Percentiles rank a stretch among this genome's conserved stretches.
These are phyloP conservation scores for Aphidius gifuensis DNA, from an alignment of 1,140 invertebrate genomes.

Conservation along the genomic window DNA sequence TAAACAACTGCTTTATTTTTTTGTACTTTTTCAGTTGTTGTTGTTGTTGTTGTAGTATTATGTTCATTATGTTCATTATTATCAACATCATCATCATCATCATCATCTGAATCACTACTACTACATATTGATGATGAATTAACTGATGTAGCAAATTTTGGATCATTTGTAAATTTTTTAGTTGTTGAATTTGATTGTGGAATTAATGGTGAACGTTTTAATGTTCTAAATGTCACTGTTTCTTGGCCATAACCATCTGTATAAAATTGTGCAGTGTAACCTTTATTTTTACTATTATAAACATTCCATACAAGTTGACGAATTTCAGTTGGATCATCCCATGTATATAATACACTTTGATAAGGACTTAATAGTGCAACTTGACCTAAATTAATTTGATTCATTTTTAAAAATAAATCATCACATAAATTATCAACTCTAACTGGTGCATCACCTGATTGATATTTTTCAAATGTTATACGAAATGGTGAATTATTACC, in stretches of 20 bases:
- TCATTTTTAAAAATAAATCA: constrained; percentile 77
- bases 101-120: constrained; percentile 39
- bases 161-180: constrained; percentile 24
- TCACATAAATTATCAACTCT: constrained; percentile 78
- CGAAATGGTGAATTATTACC: constrained; percentile 70
- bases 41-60: constrained; percentile 33
- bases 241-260: constrained; percentile 69
- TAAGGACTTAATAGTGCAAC: constrained; percentile 75
- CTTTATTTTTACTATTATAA: constrained; percentile 74
- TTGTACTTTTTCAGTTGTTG: constrained; percentile 44
- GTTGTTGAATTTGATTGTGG: constrained; percentile 18
- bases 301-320: constrained; percentile 76
- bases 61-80: constrained; percentile 25
- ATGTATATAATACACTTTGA: constrained; percentile 77
- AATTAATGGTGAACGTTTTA: constrained; percentile 48
- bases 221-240: constrained; percentile 65
- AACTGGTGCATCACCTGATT: constrained; percentile 71
- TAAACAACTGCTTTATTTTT: constrained; percentile 69
- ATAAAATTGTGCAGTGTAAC: constrained; percentile 67
- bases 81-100: constrained; percentile 28
- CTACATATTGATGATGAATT: constrained; percentile 30
- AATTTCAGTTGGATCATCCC: constrained; percentile 77
- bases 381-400: constrained; percentile 69
- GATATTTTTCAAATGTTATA: constrained; percentile 69
- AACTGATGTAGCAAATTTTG: constrained; percentile 23